Evolutionary conservation across 92 coral and sea anemone species (phyloP), one percentile per base, ranked within the genome.

Genomic region (Bergia sp.): DNA sequence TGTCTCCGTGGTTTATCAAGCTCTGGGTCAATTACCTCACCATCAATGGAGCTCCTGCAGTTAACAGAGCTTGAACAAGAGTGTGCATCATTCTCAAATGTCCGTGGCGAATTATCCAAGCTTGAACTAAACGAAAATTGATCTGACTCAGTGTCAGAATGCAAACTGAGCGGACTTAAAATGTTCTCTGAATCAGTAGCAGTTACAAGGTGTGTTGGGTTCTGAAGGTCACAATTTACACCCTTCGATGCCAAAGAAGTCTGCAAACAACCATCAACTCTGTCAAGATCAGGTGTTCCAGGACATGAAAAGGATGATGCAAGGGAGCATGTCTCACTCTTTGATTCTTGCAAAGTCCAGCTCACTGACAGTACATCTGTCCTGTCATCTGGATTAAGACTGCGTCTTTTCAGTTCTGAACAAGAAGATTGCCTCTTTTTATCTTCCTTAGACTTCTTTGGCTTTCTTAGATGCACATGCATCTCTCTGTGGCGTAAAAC

Each of bases 401-500:
- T 67, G 5, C 12, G 79, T 16, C 87, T 71, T 45, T 84, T 84
- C 36, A 36, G 20, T 4, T 84, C 87, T 47, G 79, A 71, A 71
- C 29, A 69, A 29, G 58, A 53, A 53, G 87, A 67, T n/a, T 45
- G 87, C 79, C 87, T 84, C 45, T 84, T 71, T 47, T 47, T 72
- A 5, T 84, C 77, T 4, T 84, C 87, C 21, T 71, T 84, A 12
- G 87, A 36, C 39, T 71, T 84, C 44, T 84, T 84, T 37, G 39
- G 75, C 65, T 44, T 84, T 37, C 79, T 47, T 13, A 83, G 21
- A 37, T 69, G 38, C 10, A 44, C 79, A 84, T 84, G 79, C 79
- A 84, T 84, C 55, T 84, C 87, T 29, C 87, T 84, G 77, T 69
- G 75, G 66, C 95, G 98, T 16, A 97, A 81, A 20, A 96, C 95